Base-by-base conservation (phyloP, 2,797 vertebrate species). In the Lithobates sylvaticus region DNA sequence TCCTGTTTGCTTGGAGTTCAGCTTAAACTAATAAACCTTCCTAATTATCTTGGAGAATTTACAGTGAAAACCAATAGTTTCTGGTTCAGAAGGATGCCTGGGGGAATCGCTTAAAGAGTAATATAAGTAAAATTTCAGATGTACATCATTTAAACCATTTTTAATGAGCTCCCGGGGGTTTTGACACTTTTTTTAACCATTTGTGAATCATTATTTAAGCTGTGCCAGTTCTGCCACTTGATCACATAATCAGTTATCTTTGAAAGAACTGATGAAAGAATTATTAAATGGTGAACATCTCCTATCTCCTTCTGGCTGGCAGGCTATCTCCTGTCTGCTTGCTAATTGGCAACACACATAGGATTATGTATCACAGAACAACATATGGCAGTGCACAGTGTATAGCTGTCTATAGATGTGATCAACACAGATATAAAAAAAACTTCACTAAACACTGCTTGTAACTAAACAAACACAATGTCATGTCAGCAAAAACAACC, bases 271-370 rank as follows among this genome's bases (percentile, higher is more conserved):
- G 65, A 69, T 36, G 29, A 44, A 23, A n/a, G 78, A 13, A 79
- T 4, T 15, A 29, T 15, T 21, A 23, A 13, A 61, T 65, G 15
- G 39, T 47, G 7, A 27, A 26, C 26, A 8, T 32, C 2, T 69
- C n/a, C 44, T 64, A 32, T 79, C 44, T n/a, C 67, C n/a, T 50
- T 79, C 65, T 68, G 39, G 65, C 78, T 80, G 67, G 47, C 77
- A 68, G 61, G 44, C 27, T 78, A 78, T 44, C 8, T 73, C 42
- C 29, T 29, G 78, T 54, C 65, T n/a, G 64, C 65, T 16, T 79
- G 64, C 44, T 67, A 27, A 78, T 78, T 27, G 42, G 64, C 21
- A 27, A 47, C 68, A 65, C 77, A 79, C 77, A 79, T 79, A 79
- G 61, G 64, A 79, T 68, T 68, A 27, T 26, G 42, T 64, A 67